A percentile compares a stretch with the other conserved stretches of the same genome.
Evolutionary conservation across 2,888 invertebrate genomes (phyloP).

Genomic region (Trichogramma evanescens): DNA sequence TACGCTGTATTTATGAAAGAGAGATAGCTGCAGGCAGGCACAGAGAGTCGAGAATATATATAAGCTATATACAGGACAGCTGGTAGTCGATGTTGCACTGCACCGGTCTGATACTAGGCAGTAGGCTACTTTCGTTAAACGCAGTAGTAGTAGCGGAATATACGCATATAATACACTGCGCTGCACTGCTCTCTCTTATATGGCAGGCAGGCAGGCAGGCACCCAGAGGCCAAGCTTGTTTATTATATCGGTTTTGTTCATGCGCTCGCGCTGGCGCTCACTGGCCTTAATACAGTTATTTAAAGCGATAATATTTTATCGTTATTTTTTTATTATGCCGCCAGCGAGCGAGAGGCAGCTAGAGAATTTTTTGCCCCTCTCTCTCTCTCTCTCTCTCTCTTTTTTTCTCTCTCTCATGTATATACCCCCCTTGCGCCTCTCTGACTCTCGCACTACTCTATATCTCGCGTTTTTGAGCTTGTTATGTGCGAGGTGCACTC

Average conservation of each 20-base stretch:
- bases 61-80: too few species aligned
- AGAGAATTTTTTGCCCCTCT: constrained; percentile 31
- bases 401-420: constrained; percentile 13
- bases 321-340: constrained; percentile 7
- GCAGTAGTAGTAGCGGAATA: too few species aligned
- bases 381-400: constrained; percentile 23
- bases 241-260: constrained; percentile 9
- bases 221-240: background rate
- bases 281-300: constrained; percentile 16
- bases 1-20: too few species aligned
- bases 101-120: too few species aligned
- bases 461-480: background rate
- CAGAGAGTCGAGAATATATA: too few species aligned
- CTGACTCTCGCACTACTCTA: background rate
- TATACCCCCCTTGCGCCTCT: background rate
- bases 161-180: too few species aligned
- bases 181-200: too few species aligned
- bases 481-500: too few species aligned
- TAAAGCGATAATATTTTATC: constrained; percentile 16
- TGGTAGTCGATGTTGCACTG: too few species aligned
- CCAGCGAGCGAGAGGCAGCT: constrained; percentile 21
- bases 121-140: too few species aligned
- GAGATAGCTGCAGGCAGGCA: too few species aligned
- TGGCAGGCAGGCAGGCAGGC: too few species aligned
- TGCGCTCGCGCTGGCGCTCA: background rate